Base-by-base conservation (phyloP, 2,888 invertebrate species). In the Euplexia lucipara region DNA sequence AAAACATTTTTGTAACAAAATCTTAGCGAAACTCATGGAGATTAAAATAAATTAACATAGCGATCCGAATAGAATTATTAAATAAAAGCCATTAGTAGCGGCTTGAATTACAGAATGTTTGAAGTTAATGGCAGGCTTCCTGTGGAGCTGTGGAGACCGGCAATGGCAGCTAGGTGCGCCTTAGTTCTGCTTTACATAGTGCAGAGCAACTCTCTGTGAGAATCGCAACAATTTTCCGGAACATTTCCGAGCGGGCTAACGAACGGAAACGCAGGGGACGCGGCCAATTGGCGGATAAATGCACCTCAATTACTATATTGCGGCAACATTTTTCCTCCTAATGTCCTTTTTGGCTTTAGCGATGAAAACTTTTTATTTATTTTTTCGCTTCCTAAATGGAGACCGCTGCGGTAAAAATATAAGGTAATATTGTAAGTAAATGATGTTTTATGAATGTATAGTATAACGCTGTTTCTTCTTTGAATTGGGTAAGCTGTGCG, bases 221-320 rank as follows among this genome's bases (percentile, higher is more conserved):
- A 90, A 88, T 90, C 88, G 90, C 90, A 90, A 92, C 92, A 92
- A 93, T 94, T 93, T 93, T 92, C 92, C 93, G 91, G 87, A 86
- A 92, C 92, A 91, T 92, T 93, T 93, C 92, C 91, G 90, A 87
- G 86, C 86, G 82, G 85, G 88, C 91, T 92, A 93, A 93, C 92
- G 92, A 94, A 92, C 93, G 92, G 92, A 92, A 92, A 90, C 92
- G 91, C 92, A 89, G 90, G 91, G 92, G 92, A 91, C 90, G 90
- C 82, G 90, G 87, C 91, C 93, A 93, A 94, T 93, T 92, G 92
- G 86, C 91, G 90, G 90, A 92, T 92, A 94, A 93, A 92, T 93
- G 92, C 91, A 91, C 91, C 92, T 91, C 92, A 90, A 91, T 92
- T 92, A 92, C 92, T 91, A 88, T 90, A 90, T 91, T 92, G 92